Evolutionary conservation across 2,888 invertebrate species (phyloP).

Genomic region (Rhopalosiphum nymphaeae): DNA sequence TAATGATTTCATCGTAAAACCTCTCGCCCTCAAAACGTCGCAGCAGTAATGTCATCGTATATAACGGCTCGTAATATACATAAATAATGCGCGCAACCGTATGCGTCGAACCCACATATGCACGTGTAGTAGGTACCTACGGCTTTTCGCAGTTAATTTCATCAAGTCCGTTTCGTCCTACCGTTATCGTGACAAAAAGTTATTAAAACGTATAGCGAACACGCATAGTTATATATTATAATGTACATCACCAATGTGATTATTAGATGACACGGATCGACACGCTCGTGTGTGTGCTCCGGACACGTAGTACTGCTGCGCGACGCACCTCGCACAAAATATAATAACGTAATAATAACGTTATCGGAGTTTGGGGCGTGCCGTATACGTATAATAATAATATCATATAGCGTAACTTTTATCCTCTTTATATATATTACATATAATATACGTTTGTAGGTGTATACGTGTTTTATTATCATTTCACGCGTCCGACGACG

Average conservation of each 20-base stretch:
- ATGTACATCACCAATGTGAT: background rate
- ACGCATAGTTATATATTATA: background rate
- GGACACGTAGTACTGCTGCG: background rate
- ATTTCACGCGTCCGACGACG: conserved; percentile 1
- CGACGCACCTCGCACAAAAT: background rate
- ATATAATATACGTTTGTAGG: background rate
- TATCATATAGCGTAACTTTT: background rate
- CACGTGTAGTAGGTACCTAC: background rate
- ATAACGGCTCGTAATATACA: background rate
- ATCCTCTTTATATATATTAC: background rate
- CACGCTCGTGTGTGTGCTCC: background rate
- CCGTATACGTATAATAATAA: background rate
- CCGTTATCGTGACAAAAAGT: conserved; percentile 10
- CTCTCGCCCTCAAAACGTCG: background rate
- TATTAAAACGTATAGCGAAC: background rate
- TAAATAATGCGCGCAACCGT: background rate
- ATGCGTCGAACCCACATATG: background rate
- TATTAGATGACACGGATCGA: background rate
- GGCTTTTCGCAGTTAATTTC: background rate
- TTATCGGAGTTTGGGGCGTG: background rate
- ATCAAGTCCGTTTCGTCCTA: background rate
- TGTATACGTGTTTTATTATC: background rate
- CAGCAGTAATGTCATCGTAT: background rate
- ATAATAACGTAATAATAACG: background rate
- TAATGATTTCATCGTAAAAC: background rate